phyloP scores from a whole-genome alignment of 2,797 vertebrate species.

The Paramormyrops hopkinsi region DNA sequence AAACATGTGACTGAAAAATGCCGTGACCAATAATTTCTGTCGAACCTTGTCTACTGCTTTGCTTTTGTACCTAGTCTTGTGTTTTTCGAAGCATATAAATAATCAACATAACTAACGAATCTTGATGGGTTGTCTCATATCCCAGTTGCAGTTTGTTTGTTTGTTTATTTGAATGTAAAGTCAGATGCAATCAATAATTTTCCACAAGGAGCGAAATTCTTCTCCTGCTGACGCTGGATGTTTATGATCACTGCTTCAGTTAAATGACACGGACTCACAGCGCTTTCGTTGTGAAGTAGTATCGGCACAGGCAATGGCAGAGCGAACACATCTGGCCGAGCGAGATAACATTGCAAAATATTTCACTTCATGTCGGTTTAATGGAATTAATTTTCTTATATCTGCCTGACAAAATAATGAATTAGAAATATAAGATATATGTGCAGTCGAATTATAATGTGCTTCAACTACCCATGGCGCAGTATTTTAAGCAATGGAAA shows the following conservation, averaged over 20 bases:
- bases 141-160: not conserved
- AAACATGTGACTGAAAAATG: not conserved
- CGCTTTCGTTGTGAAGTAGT: not conserved
- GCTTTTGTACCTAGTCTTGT: not conserved
- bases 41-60: not conserved
- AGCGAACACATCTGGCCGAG: not conserved
- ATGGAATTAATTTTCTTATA: not conserved
- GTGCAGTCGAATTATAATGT: not conserved
- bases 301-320: not conserved
- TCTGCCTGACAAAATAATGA: not conserved
- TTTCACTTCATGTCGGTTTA: not conserved
- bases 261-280: not conserved
- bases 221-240: not conserved
- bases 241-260: not conserved
- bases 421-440: not conserved
- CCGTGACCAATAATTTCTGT: not conserved
- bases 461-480: not conserved
- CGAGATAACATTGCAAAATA: slow-evolving; percentile 4
- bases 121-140: not conserved
- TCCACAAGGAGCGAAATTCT: not conserved
- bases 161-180: not conserved
- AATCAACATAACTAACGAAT: not conserved
- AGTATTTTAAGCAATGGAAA: not conserved
- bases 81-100: not conserved
- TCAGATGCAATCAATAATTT: not conserved